These are phyloP conservation scores for Chouioia cunea DNA, from an alignment of 2,888 invertebrate species.

Conservation along the genomic window DNA sequence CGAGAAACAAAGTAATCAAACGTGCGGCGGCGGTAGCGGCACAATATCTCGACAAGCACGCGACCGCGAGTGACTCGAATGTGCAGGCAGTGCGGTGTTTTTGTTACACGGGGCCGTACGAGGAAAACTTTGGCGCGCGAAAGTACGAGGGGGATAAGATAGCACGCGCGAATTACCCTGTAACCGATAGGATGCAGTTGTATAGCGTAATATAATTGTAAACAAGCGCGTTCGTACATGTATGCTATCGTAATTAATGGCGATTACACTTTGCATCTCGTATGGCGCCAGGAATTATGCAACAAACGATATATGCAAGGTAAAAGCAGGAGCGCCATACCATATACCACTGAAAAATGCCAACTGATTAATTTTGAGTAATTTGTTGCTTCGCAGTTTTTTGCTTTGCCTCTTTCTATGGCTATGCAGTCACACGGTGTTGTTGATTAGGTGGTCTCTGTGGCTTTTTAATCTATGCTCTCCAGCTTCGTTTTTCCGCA, in stretches of 20 bases:
- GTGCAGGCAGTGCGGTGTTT: no score
- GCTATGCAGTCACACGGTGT: neutral
- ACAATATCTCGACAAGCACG: no score
- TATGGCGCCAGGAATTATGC: constrained; percentile 24
- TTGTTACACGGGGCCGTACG: no score
- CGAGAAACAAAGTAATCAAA: no score
- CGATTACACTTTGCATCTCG: constrained; percentile 51
- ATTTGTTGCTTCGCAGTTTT: constrained; percentile 12
- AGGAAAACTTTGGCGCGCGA: constrained; percentile 30
- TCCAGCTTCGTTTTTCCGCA: neutral
- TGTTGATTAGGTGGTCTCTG: neutral
- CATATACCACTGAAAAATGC: constrained; percentile 51
- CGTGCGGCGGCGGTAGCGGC: no score
- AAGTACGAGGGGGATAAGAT: constrained; percentile 54
- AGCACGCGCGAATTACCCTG: constrained; percentile 55
- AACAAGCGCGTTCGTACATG: constrained; percentile 54
- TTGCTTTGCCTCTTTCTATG: neutral
- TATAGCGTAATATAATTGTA: constrained; percentile 55
- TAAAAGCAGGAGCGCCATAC: neutral
- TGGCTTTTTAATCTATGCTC: neutral
- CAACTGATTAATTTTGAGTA: constrained; percentile 23
- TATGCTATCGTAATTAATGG: constrained; percentile 61
- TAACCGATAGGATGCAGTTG: constrained; percentile 9
- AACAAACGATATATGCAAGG: constrained; percentile 5
- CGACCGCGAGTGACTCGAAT: no score